These are phyloP conservation scores for Rhamnusium bicolor DNA, from an alignment of 2,888 invertebrate species.

Conservation along the genomic window DNA sequence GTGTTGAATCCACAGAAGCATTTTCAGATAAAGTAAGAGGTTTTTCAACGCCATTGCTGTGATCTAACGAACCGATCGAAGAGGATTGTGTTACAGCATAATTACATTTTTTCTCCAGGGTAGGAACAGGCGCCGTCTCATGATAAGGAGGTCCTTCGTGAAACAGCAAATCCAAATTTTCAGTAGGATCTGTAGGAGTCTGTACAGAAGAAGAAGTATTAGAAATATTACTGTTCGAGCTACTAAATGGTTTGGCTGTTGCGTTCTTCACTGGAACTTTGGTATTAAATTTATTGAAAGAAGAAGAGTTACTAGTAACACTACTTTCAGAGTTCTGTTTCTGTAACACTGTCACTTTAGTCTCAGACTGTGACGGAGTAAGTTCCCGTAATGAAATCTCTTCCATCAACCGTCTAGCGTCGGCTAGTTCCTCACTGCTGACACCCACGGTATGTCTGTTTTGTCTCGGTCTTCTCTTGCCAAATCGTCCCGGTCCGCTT, in stretches of 20 bases:
- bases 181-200: constrained; percentile 68
- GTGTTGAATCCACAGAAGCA: constrained; percentile 52
- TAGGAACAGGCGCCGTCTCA: constrained; percentile 53
- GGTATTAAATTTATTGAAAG: constrained; percentile 52
- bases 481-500: constrained; percentile 69
- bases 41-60: constrained; percentile 30
- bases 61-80: constrained; percentile 34
- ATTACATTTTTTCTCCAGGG: constrained; percentile 25
- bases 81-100: constrained; percentile 34
- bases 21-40: constrained; percentile 44
- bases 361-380: constrained; percentile 51
- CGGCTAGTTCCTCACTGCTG: constrained; percentile 84
- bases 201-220: constrained; percentile 65
- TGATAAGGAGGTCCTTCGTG: constrained; percentile 60
- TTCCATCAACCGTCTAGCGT: constrained; percentile 84
- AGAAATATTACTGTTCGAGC: constrained; percentile 61
- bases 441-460: constrained; percentile 89
- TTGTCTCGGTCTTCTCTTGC: constrained; percentile 76
- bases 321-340: constrained; percentile 73
- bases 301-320: constrained; percentile 59
- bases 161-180: constrained; percentile 63
- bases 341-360: constrained; percentile 60
- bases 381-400: constrained; percentile 73
- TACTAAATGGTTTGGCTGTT: constrained; percentile 69
- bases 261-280: constrained; percentile 66